These are phyloP conservation scores for Sebastiscus albofasciatus DNA, from an alignment of 2,797 vertebrate genomes.

Conservation along the genomic window DNA sequence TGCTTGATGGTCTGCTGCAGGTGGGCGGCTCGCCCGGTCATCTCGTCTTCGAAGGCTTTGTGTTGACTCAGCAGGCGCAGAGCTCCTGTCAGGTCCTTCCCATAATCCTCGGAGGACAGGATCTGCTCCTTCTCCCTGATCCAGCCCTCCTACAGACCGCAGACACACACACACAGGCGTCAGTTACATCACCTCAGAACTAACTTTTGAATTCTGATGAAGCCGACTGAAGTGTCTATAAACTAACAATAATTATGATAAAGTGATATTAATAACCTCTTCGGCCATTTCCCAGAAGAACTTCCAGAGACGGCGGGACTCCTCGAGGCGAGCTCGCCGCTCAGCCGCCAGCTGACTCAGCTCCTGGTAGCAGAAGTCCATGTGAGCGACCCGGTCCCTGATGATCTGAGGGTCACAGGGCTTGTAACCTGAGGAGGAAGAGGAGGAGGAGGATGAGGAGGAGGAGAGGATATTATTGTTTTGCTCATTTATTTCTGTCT, in stretches of 20 bases:
- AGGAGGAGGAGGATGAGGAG: not conserved
- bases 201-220: not conserved
- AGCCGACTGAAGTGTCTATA: not conserved
- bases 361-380: conserved; percentile 99
- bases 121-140: conserved; percentile 98
- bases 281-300: conserved; percentile 99
- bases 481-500: not conserved
- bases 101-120: conserved; percentile 93
- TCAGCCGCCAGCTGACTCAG: conserved; percentile 93
- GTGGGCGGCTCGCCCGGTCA: conserved; percentile 91
- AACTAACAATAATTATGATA: not conserved
- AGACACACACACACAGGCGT: not conserved
- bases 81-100: conserved; percentile 94
- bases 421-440: conserved; percentile 88
- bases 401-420: conserved; percentile 98
- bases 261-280: conserved; percentile 71
- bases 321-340: conserved; percentile 92
- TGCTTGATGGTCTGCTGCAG: conserved; percentile 93
- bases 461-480: not conserved
- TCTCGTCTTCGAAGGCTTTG: conserved; percentile 96
- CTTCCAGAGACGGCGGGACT: conserved; percentile 97
- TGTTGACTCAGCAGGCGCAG: conserved; percentile 94
- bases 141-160: conserved; percentile 88
- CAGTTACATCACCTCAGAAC: not conserved
- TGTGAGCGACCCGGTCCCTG: conserved; percentile 92